Conservation (phyloP, 2,797 vertebrate genomes). For the Bryconaethiops microstoma region DNA sequence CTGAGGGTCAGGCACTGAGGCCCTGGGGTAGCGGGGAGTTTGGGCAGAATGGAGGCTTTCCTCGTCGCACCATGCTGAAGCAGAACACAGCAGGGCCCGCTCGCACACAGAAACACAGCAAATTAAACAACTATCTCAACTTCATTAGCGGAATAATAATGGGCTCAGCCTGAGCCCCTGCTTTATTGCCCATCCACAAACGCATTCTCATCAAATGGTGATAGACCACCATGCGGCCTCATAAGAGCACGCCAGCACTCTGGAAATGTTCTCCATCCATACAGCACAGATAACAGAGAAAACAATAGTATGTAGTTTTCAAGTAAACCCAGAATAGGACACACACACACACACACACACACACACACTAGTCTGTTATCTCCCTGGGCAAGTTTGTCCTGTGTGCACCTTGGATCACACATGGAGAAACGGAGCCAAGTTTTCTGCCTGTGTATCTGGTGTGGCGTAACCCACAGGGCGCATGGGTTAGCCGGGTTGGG, state of each 20-base stretch:
- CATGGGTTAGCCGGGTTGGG: conserved; percentile 40
- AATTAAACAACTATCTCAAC: conserved; percentile 63
- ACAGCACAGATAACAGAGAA: conserved; percentile 18
- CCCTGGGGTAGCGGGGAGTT: conserved; percentile 45
- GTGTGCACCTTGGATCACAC: conserved; percentile 68
- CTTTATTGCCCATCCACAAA: conserved; percentile 59
- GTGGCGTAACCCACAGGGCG: conserved; percentile 43
- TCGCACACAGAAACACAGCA: conserved; percentile 49
- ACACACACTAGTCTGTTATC: conserved; percentile 42
- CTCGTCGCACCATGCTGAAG: conserved; percentile 56
- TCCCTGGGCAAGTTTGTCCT: conserved; percentile 67
- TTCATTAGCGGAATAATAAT: conserved; percentile 63
- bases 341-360: conserved; percentile 7
- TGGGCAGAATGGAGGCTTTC: conserved; percentile 64
- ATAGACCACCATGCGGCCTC: conserved; percentile 35
- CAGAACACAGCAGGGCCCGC: conserved; percentile 66
- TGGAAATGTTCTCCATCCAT: conserved; percentile 31
- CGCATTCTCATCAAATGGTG: conserved; percentile 47
- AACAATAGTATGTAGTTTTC: conserved; percentile 21
- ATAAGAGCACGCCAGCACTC: conserved; percentile 23
- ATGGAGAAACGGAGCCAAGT: conserved; percentile 69
- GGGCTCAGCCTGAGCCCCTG: conserved; percentile 54
- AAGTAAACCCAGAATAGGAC: conserved; percentile 41
- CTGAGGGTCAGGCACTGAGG: conserved; percentile 58
- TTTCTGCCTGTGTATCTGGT: conserved; percentile 46